These are phyloP conservation scores for Lytechinus pictus DNA, from an alignment of 35 echinoderm and acorn worm species.

Conservation along the genomic window DNA sequence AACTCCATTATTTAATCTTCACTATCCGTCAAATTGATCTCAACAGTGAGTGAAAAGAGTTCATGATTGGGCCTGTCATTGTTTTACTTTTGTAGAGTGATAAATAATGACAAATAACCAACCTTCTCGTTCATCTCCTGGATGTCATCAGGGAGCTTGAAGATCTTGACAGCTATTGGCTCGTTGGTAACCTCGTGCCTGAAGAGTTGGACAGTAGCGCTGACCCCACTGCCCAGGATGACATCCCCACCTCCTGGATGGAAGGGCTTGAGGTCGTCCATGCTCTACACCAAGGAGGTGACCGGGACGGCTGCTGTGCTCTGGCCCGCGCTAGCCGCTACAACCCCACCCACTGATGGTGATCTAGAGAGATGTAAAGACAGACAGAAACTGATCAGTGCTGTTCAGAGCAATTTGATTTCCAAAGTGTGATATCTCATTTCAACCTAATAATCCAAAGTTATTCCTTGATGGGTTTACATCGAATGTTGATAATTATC, in stretches of 20 bases:
- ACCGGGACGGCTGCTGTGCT: neutral
- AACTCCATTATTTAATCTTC: neutral
- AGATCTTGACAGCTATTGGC: constrained; percentile 28
- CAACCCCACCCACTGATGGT: neutral
- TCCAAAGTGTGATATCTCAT: no score
- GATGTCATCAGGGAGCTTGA: neutral
- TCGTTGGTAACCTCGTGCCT: neutral
- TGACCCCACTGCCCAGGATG: constrained; percentile 18
- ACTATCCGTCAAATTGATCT: neutral
- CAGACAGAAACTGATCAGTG: neutral
- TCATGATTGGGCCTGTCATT: neutral
- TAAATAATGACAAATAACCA: neutral
- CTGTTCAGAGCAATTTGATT: no score
- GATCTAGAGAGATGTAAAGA: neutral
- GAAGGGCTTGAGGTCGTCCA: constrained; percentile 30
- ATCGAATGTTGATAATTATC: no score
- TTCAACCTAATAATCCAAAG: no score
- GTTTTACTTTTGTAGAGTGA: neutral
- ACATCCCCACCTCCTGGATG: neutral
- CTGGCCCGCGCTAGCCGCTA: neutral
- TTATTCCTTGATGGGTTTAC: no score
- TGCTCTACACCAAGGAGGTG: neutral
- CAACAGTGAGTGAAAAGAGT: neutral
- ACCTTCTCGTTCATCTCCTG: neutral
- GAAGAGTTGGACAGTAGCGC: constrained; percentile 14